Base-by-base conservation (phyloP, 2,888 invertebrate species). In the Acleris holmiana region DNA sequence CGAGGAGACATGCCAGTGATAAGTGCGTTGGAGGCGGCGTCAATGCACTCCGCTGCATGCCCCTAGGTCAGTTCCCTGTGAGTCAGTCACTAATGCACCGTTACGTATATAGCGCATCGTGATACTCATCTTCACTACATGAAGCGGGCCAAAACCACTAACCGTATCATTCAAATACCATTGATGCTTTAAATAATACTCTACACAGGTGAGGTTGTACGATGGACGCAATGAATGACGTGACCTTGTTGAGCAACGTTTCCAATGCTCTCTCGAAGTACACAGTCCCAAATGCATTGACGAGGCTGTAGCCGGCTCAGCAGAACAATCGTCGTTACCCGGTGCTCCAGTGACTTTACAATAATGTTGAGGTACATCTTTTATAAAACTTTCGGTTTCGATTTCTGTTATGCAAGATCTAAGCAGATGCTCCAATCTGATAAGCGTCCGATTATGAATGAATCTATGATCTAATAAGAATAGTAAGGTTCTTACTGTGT, bases 1-100 rank as follows among this genome's bases (percentile, higher is more conserved):
- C 82, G 76, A 85, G 87, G 85, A 88, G 88, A 86, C 90, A 91
- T 89, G 83, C 86, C 82, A 81, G 83, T 83, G 89, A 91, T 91
- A 91, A 89, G 88, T 88, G 86, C 85, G 83, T 79, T 78, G 83
- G 80, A 78, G 78, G 74, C 79, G 82, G 78, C 90, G 91, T 92
- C 91, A 91, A 91, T 89, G 91, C 91, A 91, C 91, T 88, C 89
- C 73, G 76, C 81, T 87, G 86, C 89, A 89, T 89, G 89, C 85
- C 80, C 86, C 86, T 91, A 92, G 92, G 92, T 91, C 92, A 92
- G 92, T 92, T 91, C 91, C 90, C 91, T 85, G 85, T 90, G 90
- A 91, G 78, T 91, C 89, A 90, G 85, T 81, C 86, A 76, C 78
- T 79, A 73, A 83, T 89, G 87, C 90, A 91, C 91, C 90, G 91